Evolutionary conservation across 2,888 invertebrate genomes (phyloP).

Genomic region (Synanthedon tipuliformis): DNA sequence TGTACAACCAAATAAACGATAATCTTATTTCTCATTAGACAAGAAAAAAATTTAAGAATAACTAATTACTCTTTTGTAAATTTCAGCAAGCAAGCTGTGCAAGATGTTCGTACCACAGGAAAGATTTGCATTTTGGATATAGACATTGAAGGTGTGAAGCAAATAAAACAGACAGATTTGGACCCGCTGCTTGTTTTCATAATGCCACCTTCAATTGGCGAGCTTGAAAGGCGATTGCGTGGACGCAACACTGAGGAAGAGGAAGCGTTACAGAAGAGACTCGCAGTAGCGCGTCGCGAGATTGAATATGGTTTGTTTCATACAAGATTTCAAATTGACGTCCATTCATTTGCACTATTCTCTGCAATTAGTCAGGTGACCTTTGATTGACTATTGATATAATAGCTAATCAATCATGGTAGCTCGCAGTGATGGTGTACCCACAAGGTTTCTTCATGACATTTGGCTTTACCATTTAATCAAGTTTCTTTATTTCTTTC

Average conservation of each 20-base stretch:
- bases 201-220: slow-evolving; percentile 88
- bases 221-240: slow-evolving; percentile 79
- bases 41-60: no score
- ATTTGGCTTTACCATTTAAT: no score
- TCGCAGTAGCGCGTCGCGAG: slow-evolving; percentile 83
- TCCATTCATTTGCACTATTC: not conserved
- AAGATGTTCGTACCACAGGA: slow-evolving; percentile 81
- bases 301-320: slow-evolving; percentile 79
- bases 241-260: slow-evolving; percentile 91
- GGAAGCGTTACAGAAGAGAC: slow-evolving; percentile 82
- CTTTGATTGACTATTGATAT: no score
- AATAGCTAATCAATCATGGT: no score
- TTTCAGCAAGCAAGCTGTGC: slow-evolving; percentile 85
- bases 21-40: no score
- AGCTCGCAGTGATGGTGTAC: no score
- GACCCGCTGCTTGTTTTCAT: slow-evolving; percentile 90
- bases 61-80: not conserved
- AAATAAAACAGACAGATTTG: slow-evolving; percentile 82
- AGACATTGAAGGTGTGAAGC: slow-evolving; percentile 93
- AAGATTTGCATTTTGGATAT: slow-evolving; percentile 94
- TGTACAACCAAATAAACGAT: no score
- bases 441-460: no score
- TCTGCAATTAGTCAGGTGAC: not conserved
- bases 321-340: not conserved
- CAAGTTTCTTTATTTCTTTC: no score